Percentiles rank a stretch among this genome's conserved stretches.
Conservation (phyloP, 2,113 vertebrate genomes). For the Podilymbus podiceps region DNA sequence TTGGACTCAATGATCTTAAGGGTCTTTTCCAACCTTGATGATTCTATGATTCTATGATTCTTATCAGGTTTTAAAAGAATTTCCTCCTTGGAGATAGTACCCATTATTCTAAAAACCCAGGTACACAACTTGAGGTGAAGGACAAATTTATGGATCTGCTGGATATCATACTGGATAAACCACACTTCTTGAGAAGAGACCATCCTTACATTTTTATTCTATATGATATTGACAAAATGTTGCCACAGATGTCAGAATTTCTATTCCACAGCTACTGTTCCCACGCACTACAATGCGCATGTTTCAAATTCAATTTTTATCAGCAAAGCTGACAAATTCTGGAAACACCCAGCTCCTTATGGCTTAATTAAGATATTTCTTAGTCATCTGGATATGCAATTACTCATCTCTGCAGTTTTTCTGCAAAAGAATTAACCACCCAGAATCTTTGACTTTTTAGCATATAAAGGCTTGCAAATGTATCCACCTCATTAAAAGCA, state of each 20-base stretch:
- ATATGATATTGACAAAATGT: background rate
- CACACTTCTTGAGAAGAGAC: background rate
- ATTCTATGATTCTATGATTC: no score
- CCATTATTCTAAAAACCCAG: background rate
- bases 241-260: background rate
- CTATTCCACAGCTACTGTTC: background rate
- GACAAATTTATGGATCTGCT: background rate
- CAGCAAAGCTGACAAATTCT: background rate
- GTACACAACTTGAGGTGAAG: background rate
- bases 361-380: constrained; percentile 22
- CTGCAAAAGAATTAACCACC: background rate
- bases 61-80: background rate
- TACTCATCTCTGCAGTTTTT: constrained; percentile 28
- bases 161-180: background rate
- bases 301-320: background rate
- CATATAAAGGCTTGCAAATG: background rate
- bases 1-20: no score
- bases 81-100: background rate
- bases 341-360: background rate
- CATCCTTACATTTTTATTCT: background rate
- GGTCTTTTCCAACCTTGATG: no score
- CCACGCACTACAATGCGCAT: background rate
- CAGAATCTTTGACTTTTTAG: background rate
- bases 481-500: background rate
- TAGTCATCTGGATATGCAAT: constrained; percentile 21